A percentile compares a stretch with the other conserved stretches of the same genome.
These are phyloP conservation scores for Neelides folsomi DNA, from an alignment of 2,888 invertebrate species.

Conservation along the genomic window DNA sequence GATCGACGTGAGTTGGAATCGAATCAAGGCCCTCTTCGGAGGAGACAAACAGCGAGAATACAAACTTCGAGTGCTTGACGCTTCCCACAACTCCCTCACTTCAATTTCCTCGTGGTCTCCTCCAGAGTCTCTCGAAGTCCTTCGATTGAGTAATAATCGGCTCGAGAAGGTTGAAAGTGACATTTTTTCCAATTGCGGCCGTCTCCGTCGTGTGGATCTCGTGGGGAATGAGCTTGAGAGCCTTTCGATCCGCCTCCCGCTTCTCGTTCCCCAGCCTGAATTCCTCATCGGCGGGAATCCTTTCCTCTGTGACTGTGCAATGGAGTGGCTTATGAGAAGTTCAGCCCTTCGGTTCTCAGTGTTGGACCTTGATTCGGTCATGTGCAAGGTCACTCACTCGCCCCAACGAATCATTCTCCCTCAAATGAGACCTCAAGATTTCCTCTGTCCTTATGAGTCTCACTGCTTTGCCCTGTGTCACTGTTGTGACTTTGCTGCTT, in stretches of 20 bases:
- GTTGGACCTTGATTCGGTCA: constrained; percentile 63
- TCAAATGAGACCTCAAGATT: constrained; percentile 58
- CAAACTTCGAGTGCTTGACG: constrained; percentile 33
- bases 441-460: constrained; percentile 65
- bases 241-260: constrained; percentile 45
- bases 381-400: constrained; percentile 42
- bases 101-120: constrained; percentile 35
- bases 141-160: constrained; percentile 53
- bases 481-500: constrained; percentile 80
- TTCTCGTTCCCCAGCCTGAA: constrained; percentile 49
- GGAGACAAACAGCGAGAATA: constrained; percentile 18
- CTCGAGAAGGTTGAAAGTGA: constrained; percentile 52
- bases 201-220: constrained; percentile 60
- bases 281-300: constrained; percentile 72
- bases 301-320: constrained; percentile 69
- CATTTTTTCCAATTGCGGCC: constrained; percentile 36
- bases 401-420: constrained; percentile 42
- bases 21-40: constrained; percentile 42
- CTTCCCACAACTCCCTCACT: constrained; percentile 35
- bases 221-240: constrained; percentile 59
- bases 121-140: constrained; percentile 36
- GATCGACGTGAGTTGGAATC: constrained; percentile 68
- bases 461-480: constrained; percentile 75
- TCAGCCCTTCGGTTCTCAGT: constrained; percentile 59
- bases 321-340: constrained; percentile 70